Base-by-base conservation (phyloP, 2,797 vertebrate species). In the Lateolabrax maculatus region DNA sequence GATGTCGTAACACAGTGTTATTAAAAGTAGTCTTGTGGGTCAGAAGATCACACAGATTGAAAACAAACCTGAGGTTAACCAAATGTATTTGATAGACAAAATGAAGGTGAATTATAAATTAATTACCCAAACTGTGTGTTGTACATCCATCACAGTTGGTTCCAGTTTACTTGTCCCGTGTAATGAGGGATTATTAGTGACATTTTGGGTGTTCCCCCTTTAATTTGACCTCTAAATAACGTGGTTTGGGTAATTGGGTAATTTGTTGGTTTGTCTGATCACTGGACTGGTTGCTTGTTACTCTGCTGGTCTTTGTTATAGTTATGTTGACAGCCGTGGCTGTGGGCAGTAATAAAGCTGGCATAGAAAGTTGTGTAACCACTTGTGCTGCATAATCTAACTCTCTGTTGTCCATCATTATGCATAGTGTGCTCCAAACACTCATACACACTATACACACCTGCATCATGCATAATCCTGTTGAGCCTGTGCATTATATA, bases 361-460 rank as follows among this genome's bases (percentile, higher is more conserved):
- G 13, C 19, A 51, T 4, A 41, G 2, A 68, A 34, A 39, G 6
- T 25, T 72, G 10, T 44, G 13, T 61, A 36, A 52, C 8, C 57
- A 62, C 31, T 34, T 57, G 21, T 57, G 29, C 19, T 49, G 9
- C 39, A 31, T 46, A 6, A 3, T 15, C 49, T 12, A 11, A 0
- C 27, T 36, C 21, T 55, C 55, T 29, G 37, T 23, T 76, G 37
- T 62, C 79, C 7, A 43, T 51, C n/a, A 43, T 3, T 36, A 58
- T 51, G 51, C 56, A 66, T 5, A 39, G 18, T 39, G 10, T n/a
- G 27, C 0, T 25, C 9, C 29, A 52, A 51, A 31, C 43, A 34
- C n/a, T 46, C 19, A 48, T 7, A 29, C 29, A 52, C 13, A 13
- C 0, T 19, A 39, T 2, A 49, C 25, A 61, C 29, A 41, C 11